Conservation (phyloP, 1,140 invertebrate species). For the Ridgeia piscesae region DNA sequence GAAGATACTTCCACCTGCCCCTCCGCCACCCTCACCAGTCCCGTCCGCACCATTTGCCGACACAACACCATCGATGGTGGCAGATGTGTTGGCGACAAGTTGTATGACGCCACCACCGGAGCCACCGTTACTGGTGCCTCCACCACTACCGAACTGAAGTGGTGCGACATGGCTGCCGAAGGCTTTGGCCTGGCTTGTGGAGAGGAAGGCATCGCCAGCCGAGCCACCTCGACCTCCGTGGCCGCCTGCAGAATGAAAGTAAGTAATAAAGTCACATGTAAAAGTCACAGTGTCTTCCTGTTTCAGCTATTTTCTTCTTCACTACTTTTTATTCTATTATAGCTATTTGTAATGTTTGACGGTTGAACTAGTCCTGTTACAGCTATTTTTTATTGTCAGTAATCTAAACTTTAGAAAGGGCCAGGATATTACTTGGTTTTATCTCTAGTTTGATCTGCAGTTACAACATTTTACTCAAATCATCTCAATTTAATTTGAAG, state of each 20-base stretch:
- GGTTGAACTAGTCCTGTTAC: too few species aligned
- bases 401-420: too few species aligned
- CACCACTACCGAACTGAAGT: constrained; percentile 21
- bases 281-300: background rate
- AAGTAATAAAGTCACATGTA: background rate
- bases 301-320: too few species aligned
- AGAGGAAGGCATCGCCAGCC: background rate
- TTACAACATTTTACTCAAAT: background rate
- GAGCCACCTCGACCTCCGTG: constrained; percentile 24
- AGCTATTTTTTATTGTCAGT: too few species aligned
- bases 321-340: too few species aligned
- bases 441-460: background rate
- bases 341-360: too few species aligned
- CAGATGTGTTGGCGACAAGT: background rate
- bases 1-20: constrained; percentile 22
- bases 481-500: background rate
- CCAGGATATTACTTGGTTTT: too few species aligned
- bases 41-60: constrained; percentile 18
- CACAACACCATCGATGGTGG: constrained; percentile 19
- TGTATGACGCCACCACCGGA: constrained; percentile 25
- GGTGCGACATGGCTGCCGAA: constrained; percentile 14
- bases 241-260: constrained; percentile 11
- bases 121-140: constrained; percentile 14
- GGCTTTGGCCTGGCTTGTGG: background rate
- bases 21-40: constrained; percentile 23